A percentile compares a stretch with the other conserved stretches of the same genome.
Conservation (phyloP, 2,888 invertebrate genomes). For the Drosophila putrida region DNA sequence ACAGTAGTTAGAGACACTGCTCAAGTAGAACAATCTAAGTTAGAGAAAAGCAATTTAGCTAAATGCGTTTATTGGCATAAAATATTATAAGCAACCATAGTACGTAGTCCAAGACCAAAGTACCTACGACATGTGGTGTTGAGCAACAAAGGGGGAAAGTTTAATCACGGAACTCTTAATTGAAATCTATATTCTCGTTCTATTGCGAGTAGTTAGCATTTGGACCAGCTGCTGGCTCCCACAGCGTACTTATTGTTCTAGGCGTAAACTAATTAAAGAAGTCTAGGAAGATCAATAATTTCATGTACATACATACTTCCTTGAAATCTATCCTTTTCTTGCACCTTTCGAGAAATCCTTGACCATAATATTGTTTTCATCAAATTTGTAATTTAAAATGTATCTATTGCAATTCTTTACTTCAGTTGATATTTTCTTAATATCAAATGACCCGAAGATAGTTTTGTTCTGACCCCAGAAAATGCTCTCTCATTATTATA, state of each 20-base stretch:
- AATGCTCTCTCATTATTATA: slow-evolving; percentile 24
- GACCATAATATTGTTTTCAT: too few species aligned
- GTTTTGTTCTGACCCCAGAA: neutral
- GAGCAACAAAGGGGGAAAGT: slow-evolving; percentile 1
- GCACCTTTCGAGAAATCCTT: too few species aligned
- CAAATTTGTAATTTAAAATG: too few species aligned
- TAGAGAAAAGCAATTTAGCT: slow-evolving; percentile 60
- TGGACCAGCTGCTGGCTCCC: slow-evolving; percentile 43
- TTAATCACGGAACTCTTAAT: slow-evolving; percentile 41
- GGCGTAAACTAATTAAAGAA: neutral
- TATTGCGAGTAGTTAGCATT: slow-evolving; percentile 22
- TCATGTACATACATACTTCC: neutral
- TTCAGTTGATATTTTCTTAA: too few species aligned
- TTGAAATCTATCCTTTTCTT: too few species aligned
- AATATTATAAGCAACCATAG: slow-evolving; percentile 58
- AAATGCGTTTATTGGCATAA: slow-evolving; percentile 72
- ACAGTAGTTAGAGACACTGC: slow-evolving; percentile 2
- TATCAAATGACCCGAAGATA: too few species aligned
- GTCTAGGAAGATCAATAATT: slow-evolving; percentile 2
- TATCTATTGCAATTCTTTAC: too few species aligned
- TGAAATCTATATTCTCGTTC: slow-evolving; percentile 27
- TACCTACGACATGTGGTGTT: neutral
- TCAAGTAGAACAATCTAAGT: slow-evolving; percentile 9
- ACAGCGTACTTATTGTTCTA: slow-evolving; percentile 6
- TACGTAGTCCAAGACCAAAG: slow-evolving; percentile 1